Evolutionary conservation across 1,140 invertebrate genomes (phyloP), one percentile per base, ranked within the genome.

Genomic region (Mactra quadrangularis): DNA sequence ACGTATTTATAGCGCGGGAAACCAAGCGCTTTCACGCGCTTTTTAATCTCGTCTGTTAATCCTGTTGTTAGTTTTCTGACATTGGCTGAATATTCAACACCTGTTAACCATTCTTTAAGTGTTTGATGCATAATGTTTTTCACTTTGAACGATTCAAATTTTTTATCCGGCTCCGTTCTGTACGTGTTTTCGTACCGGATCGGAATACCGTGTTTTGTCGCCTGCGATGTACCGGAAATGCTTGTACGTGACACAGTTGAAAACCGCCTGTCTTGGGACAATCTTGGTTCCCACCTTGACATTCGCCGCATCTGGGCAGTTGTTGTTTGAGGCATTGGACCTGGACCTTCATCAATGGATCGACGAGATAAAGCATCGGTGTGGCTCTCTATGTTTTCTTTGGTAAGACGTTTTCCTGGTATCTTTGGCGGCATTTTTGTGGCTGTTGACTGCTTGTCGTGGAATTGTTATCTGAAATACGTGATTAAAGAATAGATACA

Each of bases 1-100:
- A 93, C 86, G 45, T 87, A 87, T 60, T 92, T 92, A 77, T 93
- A 93, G 41, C 92, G 79, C 3, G 47, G 57, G 78, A 87, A 90
- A 45, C 88, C 87, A 7, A 90, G 62, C 55, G 89, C 88, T 74
- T 91, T 92, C 45, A 92, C 87, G 29, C 87, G 83, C 22, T 85
- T 87, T 72, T 90, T 90, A 59, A 92, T 91, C 33, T 91, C 87
- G 25, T 91, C 89, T 22, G 88, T 88, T 22, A 91, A 72, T 59
- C 87, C 85, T 53, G 88, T 85, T 31, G 85, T 83, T 25, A 90
- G 70, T 68, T 86, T 88, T 13, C 77, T 76, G 55, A 85, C 89
- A 87, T 86, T 87, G 11, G 84, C 86, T 35, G 87, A 89, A 47
- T 91, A 91, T 27, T 81, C 78, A 68, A 90, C 88, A 13, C 87